These are phyloP conservation scores for Lepidurus couesii DNA, from an alignment of 1,140 invertebrate species.

Conservation along the genomic window DNA sequence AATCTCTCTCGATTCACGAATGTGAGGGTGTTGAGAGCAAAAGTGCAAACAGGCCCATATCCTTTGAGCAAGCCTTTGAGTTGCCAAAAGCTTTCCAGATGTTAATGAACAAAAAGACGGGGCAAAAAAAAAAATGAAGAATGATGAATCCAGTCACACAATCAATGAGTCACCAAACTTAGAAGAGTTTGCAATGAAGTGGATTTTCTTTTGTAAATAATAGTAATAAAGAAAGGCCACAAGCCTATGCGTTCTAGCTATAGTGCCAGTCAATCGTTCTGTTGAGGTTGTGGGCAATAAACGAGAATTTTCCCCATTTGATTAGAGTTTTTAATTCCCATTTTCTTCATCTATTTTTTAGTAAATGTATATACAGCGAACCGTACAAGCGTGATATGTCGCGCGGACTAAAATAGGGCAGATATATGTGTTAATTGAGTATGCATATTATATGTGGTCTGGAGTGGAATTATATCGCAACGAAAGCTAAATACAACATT, in stretches of 20 bases:
- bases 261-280: not conserved
- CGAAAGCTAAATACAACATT: no score
- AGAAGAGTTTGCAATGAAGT: not conserved
- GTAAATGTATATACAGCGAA: no score
- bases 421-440: no score
- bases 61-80: not conserved
- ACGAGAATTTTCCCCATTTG: not conserved
- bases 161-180: not conserved
- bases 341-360: no score
- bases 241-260: constrained; percentile 19
- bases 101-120: not conserved
- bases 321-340: no score
- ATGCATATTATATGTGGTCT: no score
- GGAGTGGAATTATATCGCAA: no score
- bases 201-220: not conserved
- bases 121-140: not conserved
- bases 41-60: not conserved
- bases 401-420: no score
- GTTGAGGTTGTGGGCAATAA: not conserved
- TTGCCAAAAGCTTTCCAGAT: constrained; percentile 5
- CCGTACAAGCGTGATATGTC: no score
- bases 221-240: not conserved
- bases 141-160: not conserved
- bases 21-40: not conserved
- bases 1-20: not conserved